Evolutionary conservation across 2,113 vertebrate genomes (phyloP).

Genomic region (Holacanthus passer): DNA sequence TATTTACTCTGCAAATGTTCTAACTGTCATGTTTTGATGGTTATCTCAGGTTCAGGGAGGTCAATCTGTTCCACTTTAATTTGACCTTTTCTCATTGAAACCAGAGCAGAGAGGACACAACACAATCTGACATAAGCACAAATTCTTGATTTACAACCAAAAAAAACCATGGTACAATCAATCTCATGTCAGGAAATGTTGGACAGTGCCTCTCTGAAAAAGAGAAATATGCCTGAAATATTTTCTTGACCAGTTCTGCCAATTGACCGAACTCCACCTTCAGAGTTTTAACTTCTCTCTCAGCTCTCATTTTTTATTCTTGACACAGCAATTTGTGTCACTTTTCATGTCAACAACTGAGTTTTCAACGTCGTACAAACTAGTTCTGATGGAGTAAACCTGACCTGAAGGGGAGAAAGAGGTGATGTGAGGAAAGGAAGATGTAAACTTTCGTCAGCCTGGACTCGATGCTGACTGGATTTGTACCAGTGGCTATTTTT

Average conservation of each 20-base stretch:
- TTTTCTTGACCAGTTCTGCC: not conserved
- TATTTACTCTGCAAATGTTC: not conserved
- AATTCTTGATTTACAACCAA: constrained; percentile 2
- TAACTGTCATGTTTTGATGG: not conserved
- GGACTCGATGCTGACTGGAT: constrained; percentile 17
- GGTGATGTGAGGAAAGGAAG: constrained; percentile 26
- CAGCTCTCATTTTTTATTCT: not conserved
- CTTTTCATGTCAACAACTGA: no score
- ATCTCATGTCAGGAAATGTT: not conserved
- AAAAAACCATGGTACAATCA: not conserved
- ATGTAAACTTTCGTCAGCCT: constrained; percentile 23
- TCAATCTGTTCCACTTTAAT: not conserved
- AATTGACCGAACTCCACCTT: not conserved
- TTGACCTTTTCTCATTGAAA: not conserved
- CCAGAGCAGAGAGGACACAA: not conserved
- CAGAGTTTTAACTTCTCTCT: not conserved
- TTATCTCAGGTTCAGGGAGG: not conserved
- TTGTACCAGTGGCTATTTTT: constrained; percentile 51
- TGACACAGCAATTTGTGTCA: not conserved
- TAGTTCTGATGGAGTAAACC: not conserved
- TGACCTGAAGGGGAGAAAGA: not conserved
- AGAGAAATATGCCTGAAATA: not conserved
- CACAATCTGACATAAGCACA: not conserved
- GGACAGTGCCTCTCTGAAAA: not conserved
- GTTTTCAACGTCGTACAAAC: not conserved